Evolutionary conservation across 2,888 invertebrate species (phyloP), one percentile per base, ranked within the genome.

Genomic region (Drosophila subquinaria): DNA sequence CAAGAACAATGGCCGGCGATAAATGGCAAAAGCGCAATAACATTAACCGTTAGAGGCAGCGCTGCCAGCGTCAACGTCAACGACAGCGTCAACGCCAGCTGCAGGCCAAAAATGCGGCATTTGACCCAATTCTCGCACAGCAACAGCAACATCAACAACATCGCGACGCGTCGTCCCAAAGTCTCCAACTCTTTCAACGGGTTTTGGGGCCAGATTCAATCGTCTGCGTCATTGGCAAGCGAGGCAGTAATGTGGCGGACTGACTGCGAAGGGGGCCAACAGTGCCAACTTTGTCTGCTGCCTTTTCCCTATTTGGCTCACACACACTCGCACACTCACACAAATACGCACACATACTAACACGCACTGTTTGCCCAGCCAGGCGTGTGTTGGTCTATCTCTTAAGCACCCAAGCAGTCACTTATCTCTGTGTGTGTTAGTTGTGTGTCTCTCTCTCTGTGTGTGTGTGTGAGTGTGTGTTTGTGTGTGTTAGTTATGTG

Each of bases 41-140:
- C 87, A 88, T 90, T 90, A 86, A 86, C 86, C 90, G 86, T 90
- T 86, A 86, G 82, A 53, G 72, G 64, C 85, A 82, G 72, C 70
- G 70, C 64, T 56, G 76, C 43, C 50, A 15, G 43, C 57, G 61
- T 69, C 65, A 36, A 20, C 47, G 47, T 62, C 67, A 45, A 6
- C 45, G 45, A 6, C 23, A 45, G 6, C 45, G 45, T 45, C 45
- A 45, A 45, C 20, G 47, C 30, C 73, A 67, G 69, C 80, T 78
- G 69, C 82, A 76, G 56, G 65, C 84, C 84, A 84, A 84, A 84
- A 79, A 79, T 85, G 88, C 72, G 85, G 69, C 76, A 87, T 70
- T 73, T 85, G 84, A 84, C 84, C 84, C 86, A 89, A 88, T 89
- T 84, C 79, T 69, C 47, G 64, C 69, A 52, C 20, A 56, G 30